Conservation (phyloP, 2,113 vertebrate species). For the Xenopus borealis region DNA sequence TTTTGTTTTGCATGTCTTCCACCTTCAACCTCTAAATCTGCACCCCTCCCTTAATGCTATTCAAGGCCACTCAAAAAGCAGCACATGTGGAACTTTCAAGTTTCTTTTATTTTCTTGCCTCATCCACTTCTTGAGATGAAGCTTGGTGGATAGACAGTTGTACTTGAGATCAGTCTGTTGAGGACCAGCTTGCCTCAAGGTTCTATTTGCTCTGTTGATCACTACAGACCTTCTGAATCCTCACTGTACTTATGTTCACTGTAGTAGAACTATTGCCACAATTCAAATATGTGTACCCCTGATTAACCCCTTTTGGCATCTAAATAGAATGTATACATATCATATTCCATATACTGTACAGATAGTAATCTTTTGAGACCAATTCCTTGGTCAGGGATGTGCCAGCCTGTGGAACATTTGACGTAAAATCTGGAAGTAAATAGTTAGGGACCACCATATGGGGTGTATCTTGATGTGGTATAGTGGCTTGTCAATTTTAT, state of each 20-base stretch:
- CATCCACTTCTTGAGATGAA: constrained; percentile 60
- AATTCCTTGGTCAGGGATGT: too few relatives aligned
- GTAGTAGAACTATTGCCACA: constrained; percentile 56
- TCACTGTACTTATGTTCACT: constrained; percentile 55
- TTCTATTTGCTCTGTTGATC: constrained; percentile 63
- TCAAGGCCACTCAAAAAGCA: constrained; percentile 62
- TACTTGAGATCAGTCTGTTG: constrained; percentile 60
- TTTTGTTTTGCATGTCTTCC: constrained; percentile 51
- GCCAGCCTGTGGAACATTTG: too few relatives aligned
- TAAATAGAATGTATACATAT: too few relatives aligned
- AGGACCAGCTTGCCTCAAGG: constrained; percentile 65
- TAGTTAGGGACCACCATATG: too few relatives aligned
- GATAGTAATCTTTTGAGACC: too few relatives aligned
- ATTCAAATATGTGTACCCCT: not conserved
- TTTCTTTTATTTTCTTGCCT: constrained; percentile 61
- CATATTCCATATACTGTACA: too few relatives aligned
- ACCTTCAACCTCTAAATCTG: constrained; percentile 33
- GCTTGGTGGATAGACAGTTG: constrained; percentile 60
- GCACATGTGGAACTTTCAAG: constrained; percentile 65
- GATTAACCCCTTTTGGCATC: too few relatives aligned
- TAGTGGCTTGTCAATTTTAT: too few relatives aligned
- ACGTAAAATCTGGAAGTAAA: too few relatives aligned
- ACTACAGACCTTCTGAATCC: constrained; percentile 59
- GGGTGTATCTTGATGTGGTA: too few relatives aligned
- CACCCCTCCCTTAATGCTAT: constrained; percentile 53